These are phyloP conservation scores for Nycticryphes semicollaris DNA, from an alignment of 2,113 vertebrate genomes.

Conservation along the genomic window DNA sequence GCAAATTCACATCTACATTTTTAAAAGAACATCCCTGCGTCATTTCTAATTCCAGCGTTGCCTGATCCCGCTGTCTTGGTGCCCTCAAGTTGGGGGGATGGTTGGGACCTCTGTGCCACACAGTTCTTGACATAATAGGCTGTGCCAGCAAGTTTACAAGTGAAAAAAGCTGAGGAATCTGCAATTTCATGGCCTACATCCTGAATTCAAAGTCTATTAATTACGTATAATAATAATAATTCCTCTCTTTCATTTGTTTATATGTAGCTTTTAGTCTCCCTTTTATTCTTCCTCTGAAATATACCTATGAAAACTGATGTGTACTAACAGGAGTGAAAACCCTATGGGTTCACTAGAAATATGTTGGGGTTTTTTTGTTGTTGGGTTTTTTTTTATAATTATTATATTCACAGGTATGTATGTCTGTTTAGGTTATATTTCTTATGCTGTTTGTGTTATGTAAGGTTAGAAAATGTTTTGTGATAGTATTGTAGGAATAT, in stretches of 20 bases:
- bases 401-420: not conserved
- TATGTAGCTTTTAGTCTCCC: not conserved
- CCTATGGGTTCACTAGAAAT: not conserved
- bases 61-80: not conserved
- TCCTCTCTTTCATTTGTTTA: not conserved
- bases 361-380: not conserved
- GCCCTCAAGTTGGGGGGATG: not conserved
- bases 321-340: not conserved
- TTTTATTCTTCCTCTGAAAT: not conserved
- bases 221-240: too few relatives aligned
- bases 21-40: not conserved
- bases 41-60: not conserved
- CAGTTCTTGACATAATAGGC: not conserved
- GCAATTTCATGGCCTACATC: not conserved
- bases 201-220: not conserved
- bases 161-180: not conserved
- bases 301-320: not conserved
- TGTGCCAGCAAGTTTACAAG: not conserved
- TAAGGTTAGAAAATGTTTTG: not conserved
- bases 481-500: not conserved
- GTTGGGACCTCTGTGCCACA: not conserved
- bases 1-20: not conserved
- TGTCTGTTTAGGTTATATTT: not conserved
- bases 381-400: not conserved
- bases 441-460: not conserved